Evolutionary conservation across 2,888 invertebrate genomes (phyloP).

Genomic region (Pseudanteris insignis): DNA sequence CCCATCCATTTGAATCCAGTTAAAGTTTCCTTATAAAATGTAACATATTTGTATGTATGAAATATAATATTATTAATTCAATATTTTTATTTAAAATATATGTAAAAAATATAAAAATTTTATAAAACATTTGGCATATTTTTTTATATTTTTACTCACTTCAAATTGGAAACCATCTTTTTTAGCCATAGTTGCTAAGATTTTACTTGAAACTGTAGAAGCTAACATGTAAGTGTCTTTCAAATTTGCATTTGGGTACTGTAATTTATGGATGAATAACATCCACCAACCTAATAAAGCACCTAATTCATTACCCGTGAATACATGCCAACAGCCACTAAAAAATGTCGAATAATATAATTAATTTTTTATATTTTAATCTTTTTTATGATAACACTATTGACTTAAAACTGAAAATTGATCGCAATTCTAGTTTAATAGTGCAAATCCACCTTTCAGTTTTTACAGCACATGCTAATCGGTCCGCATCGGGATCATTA

Average conservation of each 20-base stretch:
- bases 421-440: neutral
- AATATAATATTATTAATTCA: neutral
- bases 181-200: constrained; percentile 82
- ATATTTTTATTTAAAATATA: neutral
- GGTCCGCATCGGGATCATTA: constrained; percentile 98
- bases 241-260: constrained; percentile 66
- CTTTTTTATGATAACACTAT: too few species aligned
- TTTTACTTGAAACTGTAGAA: constrained; percentile 97
- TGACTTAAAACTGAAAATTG: neutral
- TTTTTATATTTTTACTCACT: constrained; percentile 64
- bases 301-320: constrained; percentile 96
- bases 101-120: too few species aligned
- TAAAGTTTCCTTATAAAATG: constrained; percentile 78
- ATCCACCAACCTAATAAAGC: constrained; percentile 95
- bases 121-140: too few species aligned
- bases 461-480: constrained; percentile 89
- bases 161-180: constrained; percentile 79
- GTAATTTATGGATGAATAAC: constrained; percentile 71
- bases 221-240: constrained; percentile 83
- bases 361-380: too few species aligned
- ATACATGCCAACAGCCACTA: constrained; percentile 84
- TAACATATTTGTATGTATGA: too few species aligned
- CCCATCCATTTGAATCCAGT: constrained; percentile 99
- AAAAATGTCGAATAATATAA: too few species aligned
- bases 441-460: constrained; percentile 70